Base-by-base conservation (phyloP, 2,113 vertebrate genomes). In the Abramis brama region DNA sequence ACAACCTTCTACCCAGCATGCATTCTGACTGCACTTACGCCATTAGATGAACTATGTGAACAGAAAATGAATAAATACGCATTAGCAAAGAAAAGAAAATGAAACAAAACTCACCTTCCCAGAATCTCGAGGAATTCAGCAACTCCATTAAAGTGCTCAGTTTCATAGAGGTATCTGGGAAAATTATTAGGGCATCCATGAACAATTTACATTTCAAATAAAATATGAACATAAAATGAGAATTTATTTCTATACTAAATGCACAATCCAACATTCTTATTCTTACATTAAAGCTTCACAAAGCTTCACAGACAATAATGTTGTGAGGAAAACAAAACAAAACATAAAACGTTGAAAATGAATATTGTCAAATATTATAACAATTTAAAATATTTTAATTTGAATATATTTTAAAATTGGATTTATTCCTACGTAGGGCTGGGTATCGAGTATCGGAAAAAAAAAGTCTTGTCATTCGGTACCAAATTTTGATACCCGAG, bases 91-190 rank as follows among this genome's bases (percentile, higher is more conserved):
- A 73, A 59, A n/a, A n/a, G n/a, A n/a, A 76, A 43, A 13, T 71
- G 8, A 13, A 12, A 45, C 12, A 21, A 39, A 5, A 71, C 93
- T 93, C 80, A 95, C 95, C 95, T 95, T 83, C 95, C 95, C 81
- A 95, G 91, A 81, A 95, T 95, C 90, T 95, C 95, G 21, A 95
- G 90, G 12, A 95, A 90, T 87, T 95, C 94, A 43, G 94, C 93
- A 0, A 95, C 94, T 64, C 95, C 95, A 4, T 95, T 95, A 85
- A 95, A 95, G 89, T 93, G 94, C 30, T 95, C 94, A 0, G 92
- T 95, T 91, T 95, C 95, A 77, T 94, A 95, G 81, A 95, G 94
- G 89, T 94, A 95, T 91, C 95, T 95, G 86, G 27, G 81, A 5
- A 87, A 79, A 74, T 15, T 55, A 86, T 15, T 5, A 3, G 12